These are phyloP conservation scores for Nibea albiflora DNA, from an alignment of 2,113 vertebrate genomes.

Conservation along the genomic window DNA sequence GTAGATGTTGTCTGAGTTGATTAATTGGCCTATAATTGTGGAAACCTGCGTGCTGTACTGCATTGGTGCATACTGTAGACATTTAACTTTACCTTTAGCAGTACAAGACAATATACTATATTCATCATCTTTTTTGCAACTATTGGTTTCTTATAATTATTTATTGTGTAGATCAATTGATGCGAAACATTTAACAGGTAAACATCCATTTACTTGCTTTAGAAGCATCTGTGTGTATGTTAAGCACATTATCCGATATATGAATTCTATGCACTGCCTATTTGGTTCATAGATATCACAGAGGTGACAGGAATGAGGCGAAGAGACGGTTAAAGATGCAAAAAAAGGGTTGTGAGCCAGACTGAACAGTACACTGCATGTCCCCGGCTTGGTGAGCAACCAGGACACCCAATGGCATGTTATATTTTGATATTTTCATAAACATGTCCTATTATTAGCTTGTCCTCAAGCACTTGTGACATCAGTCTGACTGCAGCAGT, in stretches of 20 bases:
- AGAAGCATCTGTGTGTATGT: background rate
- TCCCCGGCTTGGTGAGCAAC: constrained; percentile 43
- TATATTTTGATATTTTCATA: constrained; percentile 75
- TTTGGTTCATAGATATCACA: constrained; percentile 14
- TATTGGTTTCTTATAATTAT: background rate
- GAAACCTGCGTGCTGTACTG: constrained; percentile 5
- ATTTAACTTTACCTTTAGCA: background rate
- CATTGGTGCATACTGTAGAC: background rate
- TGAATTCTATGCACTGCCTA: background rate
- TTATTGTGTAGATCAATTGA: background rate
- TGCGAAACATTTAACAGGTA: background rate
- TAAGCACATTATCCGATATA: background rate
- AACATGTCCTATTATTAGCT: constrained; percentile 81
- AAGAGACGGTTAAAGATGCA: background rate
- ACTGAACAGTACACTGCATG: constrained; percentile 36
- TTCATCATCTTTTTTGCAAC: background rate
- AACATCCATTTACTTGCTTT: background rate
- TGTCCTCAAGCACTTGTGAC: constrained; percentile 75
- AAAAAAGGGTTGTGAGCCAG: constrained; percentile 36
- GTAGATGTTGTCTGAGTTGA: constrained; percentile 33
- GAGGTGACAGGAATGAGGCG: constrained; percentile 6
- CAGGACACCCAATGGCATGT: constrained; percentile 66
- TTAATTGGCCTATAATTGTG: constrained; percentile 41
- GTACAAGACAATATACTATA: background rate
- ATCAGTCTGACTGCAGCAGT: constrained; percentile 78